Evolutionary conservation across 1,140 invertebrate species (phyloP).

Genomic region (Sycobia sp.): DNA sequence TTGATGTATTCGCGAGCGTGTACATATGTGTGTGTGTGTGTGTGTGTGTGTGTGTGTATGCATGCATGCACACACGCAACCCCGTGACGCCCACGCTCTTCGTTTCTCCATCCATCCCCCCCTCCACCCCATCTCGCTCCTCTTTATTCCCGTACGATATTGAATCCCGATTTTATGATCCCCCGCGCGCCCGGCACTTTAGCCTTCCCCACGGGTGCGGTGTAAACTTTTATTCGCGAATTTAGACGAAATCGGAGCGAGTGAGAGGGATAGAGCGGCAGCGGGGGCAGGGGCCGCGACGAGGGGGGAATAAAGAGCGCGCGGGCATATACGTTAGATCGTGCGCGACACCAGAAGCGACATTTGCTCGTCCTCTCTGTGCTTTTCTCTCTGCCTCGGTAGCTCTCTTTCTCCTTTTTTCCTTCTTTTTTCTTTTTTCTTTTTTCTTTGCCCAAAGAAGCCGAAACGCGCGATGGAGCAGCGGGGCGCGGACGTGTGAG

Average conservation of each 20-base stretch:
- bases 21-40: slow-evolving; percentile 25
- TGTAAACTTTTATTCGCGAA: slow-evolving; percentile 59
- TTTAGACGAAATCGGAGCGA: slow-evolving; percentile 51
- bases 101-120: slow-evolving; percentile 15
- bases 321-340: not conserved
- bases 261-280: slow-evolving; percentile 1
- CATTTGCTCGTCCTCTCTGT: no score
- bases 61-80: no score
- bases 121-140: slow-evolving; percentile 54
- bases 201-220: slow-evolving; percentile 19
- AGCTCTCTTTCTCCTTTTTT: no score
- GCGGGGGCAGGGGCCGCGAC: no score
- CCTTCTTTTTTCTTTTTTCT: no score
- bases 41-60: not conserved
- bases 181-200: slow-evolving; percentile 36
- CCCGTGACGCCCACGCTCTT: no score
- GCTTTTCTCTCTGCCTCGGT: no score
- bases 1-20: no score
- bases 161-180: slow-evolving; percentile 60
- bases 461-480: no score
- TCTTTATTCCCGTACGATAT: slow-evolving; percentile 46
- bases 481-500: no score
- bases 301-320: slow-evolving; percentile 10
- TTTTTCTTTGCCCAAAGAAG: no score
- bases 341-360: no score